A percentile compares a stretch with the other conserved stretches of the same genome.
Evolutionary conservation across 2,797 vertebrate species (phyloP).

Genomic region (Xenopus petersii): DNA sequence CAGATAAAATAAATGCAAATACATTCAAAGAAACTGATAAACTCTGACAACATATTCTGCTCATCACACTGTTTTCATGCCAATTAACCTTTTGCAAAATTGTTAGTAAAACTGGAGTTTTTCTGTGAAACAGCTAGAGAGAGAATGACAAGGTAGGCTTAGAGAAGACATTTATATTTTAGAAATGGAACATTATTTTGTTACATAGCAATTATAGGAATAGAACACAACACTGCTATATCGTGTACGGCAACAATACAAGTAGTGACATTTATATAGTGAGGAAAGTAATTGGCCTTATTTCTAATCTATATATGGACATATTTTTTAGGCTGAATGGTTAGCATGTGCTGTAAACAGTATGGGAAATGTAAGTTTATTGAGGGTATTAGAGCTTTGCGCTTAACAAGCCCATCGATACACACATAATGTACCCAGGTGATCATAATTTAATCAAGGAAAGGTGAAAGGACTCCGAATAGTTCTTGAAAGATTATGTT

Average conservation of each 20-base stretch:
- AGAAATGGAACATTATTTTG: not conserved
- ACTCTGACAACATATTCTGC: not conserved
- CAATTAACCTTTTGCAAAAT: not conserved
- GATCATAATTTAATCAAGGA: too few relatives aligned
- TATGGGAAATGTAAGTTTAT: too few relatives aligned
- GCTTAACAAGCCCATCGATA: too few relatives aligned
- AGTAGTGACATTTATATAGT: not conserved
- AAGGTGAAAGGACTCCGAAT: too few relatives aligned
- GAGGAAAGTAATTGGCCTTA: not conserved
- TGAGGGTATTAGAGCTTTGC: too few relatives aligned
- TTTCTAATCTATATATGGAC: not conserved
- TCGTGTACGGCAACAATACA: not conserved
- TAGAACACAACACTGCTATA: not conserved
- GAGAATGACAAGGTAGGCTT: not conserved
- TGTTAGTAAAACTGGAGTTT: not conserved
- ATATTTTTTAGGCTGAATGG: too few relatives aligned
- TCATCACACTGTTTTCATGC: not conserved
- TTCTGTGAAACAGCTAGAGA: not conserved
- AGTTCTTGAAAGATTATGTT: too few relatives aligned
- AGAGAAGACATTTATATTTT: not conserved
- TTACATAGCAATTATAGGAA: not conserved
- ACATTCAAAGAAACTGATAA: conserved; percentile 15
- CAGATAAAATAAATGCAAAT: conserved; percentile 1
- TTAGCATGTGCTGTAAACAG: too few relatives aligned
- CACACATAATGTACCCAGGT: too few relatives aligned